Base-by-base conservation (phyloP, 2,113 vertebrate species). In the Gopherus flavomarginatus region DNA sequence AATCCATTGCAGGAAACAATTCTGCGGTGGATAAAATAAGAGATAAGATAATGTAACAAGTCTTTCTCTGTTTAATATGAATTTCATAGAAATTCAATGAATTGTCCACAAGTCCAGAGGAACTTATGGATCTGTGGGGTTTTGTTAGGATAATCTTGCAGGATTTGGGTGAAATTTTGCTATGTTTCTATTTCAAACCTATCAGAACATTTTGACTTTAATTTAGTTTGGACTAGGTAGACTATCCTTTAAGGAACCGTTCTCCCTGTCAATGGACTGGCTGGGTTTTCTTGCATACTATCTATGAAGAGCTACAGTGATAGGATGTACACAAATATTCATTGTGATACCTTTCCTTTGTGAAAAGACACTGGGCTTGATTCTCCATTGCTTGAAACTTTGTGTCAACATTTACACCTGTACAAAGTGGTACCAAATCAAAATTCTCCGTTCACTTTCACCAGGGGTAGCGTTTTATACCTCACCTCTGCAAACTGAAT, bases 51-150 rank as follows among this genome's bases (percentile, higher is more conserved):
- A 92, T 82, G 31, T 83, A 92, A 26, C 38, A 57, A 83, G 53
- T 57, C 22, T 93, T 89, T 56, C 42, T 35, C 69, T 52, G 90
- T 53, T 57, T 85, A 53, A 93, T 95, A 81, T 95, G 90, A 92
- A 88, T 96, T 96, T 97, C 93, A 95, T 69, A 86, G 83, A 53
- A 86, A 78, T 49, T 89, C 81, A 90, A 92, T 54, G 83, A 3
- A 53, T 50, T 72, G 89, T 59, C 52, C 14, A 16, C 57, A 85
- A 11, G 91, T 65, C 62, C 93, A 88, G 10, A 92, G 82, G 42
- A 83, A 57, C 72, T 89, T 7, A 47, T 0, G 1, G 49, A 81
- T 17, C 44, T 89, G 53, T 2, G 2, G 12, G 47, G 52, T 69
- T 84, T 88, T 38, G 65, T 82, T 91, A 79, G 53, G 29, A 35